Evolutionary conservation across 2,113 vertebrate genomes (phyloP), one percentile per base, ranked within the genome.

Genomic region (Nettapus auritus): DNA sequence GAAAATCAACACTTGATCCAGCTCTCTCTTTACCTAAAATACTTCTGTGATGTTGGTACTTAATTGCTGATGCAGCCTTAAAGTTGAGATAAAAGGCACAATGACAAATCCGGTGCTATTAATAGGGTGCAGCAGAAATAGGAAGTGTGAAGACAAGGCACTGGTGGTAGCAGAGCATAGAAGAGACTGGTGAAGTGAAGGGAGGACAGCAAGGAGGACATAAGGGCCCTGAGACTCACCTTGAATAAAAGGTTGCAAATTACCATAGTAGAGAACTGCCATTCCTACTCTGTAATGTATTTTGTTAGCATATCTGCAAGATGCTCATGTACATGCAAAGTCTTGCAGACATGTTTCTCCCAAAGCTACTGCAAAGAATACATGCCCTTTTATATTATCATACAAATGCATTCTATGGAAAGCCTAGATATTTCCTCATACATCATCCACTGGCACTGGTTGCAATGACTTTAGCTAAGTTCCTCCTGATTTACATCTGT

Each of bases 401-500:
- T 5, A 74, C 33, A 68, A 40, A 74, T 20, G 34, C 11, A 81
- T 48, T 25, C 33, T 7, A 81, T 19, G 7, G 64, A 88, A 52
- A 88, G 62, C 26, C 78, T 64, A 84, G 33, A 76, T 29, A 21
- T 82, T 55, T 68, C 56, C 26, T 86, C 38, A 25, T 0, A 4
- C 38, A 71, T 90, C 42, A 74, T 42, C 46, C 42, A 42, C 60
- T 46, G 29, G 19, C 52, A 81, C 4, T 46, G 40, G 12, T 62
- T 60, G 29, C 80, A 81, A 1, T 82, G 60, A 90, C 48, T 91
- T 90, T 28, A 90, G 46, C 9, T 77, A 82, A 94, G 64, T 86
- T 86, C 81, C 46, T 88, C 81, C 77, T 82, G 74, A 94, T 90
- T 90, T 90, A 57, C 79, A 83, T 83, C 66, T 59, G 57, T 60